Percentiles rank a stretch among this genome's conserved stretches.
These are phyloP conservation scores for Drosophila parvula DNA, from an alignment of 1,140 invertebrate genomes.

Conservation along the genomic window DNA sequence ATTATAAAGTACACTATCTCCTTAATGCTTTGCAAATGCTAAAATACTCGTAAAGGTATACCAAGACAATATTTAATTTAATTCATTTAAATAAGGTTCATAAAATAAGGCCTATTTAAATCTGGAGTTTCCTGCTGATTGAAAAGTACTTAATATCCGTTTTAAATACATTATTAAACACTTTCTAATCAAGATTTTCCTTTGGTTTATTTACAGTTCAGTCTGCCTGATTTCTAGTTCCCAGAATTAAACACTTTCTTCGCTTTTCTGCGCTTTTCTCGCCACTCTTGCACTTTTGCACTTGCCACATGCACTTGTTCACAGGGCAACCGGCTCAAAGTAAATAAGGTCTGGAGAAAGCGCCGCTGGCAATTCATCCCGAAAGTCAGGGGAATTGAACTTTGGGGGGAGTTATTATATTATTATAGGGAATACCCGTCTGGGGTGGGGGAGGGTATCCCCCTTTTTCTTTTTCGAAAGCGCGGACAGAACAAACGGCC, in stretches of 20 bases:
- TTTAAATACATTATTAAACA: not conserved
- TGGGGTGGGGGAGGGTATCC: conserved; percentile 10
- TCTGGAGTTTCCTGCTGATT: not conserved
- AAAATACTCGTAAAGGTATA: too few species aligned
- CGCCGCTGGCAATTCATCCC: conserved; percentile 59
- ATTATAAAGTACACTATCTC: too few species aligned
- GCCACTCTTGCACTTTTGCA: conserved; percentile 30
- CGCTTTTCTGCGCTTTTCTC: conserved; percentile 10
- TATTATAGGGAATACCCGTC: conserved; percentile 2
- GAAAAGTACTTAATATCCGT: not conserved
- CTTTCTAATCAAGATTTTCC: not conserved
- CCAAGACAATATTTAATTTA: too few species aligned
- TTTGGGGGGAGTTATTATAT: conserved; percentile 18
- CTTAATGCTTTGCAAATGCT: too few species aligned
- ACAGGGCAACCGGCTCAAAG: conserved; percentile 72
- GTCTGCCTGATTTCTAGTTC: conserved; percentile 8
- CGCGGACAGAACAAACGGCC: conserved; percentile 58
- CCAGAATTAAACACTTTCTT: conserved; percentile 24
- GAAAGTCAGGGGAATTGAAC: conserved; percentile 23
- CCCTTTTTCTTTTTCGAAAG: conserved; percentile 18
- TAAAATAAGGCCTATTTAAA: too few species aligned
- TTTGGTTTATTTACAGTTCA: conserved; percentile 1
- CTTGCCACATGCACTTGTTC: conserved; percentile 53
- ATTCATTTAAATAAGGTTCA: too few species aligned
- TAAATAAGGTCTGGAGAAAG: conserved; percentile 65